phyloP scores from a whole-genome alignment of 2,113 vertebrate species.

The Nothobranchius kuhntae region DNA sequence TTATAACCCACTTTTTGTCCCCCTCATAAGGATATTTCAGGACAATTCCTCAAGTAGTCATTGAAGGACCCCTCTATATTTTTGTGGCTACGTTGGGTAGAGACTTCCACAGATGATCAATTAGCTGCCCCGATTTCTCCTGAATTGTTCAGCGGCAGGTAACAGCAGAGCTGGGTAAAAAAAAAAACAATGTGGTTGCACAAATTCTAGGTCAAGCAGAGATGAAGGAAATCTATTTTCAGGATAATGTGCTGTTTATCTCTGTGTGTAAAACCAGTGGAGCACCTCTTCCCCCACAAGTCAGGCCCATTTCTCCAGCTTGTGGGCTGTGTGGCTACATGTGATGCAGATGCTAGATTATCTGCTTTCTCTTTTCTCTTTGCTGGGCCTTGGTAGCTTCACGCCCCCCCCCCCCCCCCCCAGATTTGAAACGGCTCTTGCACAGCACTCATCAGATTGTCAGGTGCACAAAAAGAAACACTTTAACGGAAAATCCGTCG shows the following conservation, averaged over 20 bases:
- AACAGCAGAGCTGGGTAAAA: conserved; percentile 56
- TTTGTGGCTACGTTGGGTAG: conserved; percentile 26
- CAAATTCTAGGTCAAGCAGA: conserved; percentile 62
- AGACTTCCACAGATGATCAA: conserved; percentile 12
- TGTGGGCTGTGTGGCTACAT: conserved; percentile 58
- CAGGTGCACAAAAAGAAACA: conserved; percentile 4
- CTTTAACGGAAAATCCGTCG: conserved; percentile 15
- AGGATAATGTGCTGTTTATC: conserved; percentile 64
- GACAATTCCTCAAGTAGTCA: conserved; percentile 11
- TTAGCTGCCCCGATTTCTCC: conserved; percentile 35
- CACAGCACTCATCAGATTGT: not conserved
- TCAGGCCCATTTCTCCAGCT: conserved; percentile 64
- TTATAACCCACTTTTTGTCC: conserved; percentile 66
- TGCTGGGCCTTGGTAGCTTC: not conserved
- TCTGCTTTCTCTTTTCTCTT: conserved; percentile 29
- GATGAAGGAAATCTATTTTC: conserved; percentile 69
- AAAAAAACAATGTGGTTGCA: conserved; percentile 53
- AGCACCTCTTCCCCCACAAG: conserved; percentile 65
- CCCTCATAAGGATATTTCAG: conserved; percentile 69
- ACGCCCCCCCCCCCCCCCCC: too few species aligned
- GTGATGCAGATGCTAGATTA: conserved; percentile 43
- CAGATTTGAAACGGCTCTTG: not conserved
- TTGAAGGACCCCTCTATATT: conserved; percentile 16
- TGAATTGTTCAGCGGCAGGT: conserved; percentile 62
- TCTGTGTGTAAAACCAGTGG: conserved; percentile 52